Evolutionary conservation across 2,888 invertebrate species (phyloP).

Genomic region (Shargacucullia verbasci): DNA sequence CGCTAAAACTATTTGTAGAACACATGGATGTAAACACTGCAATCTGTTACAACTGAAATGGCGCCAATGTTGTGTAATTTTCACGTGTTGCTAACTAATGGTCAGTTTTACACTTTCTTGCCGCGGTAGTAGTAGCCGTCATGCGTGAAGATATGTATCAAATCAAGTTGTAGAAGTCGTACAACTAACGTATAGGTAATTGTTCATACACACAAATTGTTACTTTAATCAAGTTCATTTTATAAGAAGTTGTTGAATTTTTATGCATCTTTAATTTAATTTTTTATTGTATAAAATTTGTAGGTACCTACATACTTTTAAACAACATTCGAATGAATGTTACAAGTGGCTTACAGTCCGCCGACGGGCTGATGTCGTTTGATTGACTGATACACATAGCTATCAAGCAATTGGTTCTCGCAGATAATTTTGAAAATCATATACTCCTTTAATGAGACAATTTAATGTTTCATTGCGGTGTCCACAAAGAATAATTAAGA

Average conservation of each 20-base stretch:
- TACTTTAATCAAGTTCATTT: slow-evolving; percentile 12
- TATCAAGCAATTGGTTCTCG: too few species aligned
- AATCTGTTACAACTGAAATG: slow-evolving; percentile 33
- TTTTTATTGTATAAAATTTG: neutral
- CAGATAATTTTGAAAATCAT: too few species aligned
- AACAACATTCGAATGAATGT: too few species aligned
- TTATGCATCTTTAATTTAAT: neutral
- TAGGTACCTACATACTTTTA: too few species aligned
- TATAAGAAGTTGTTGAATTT: slow-evolving; percentile 1
- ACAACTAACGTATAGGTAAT: slow-evolving; percentile 6
- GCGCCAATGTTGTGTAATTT: slow-evolving; percentile 51
- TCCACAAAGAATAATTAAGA: too few species aligned
- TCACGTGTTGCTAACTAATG: slow-evolving; percentile 26
- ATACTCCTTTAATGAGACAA: too few species aligned
- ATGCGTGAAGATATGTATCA: slow-evolving; percentile 35
- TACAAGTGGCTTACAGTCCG: too few species aligned
- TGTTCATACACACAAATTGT: slow-evolving; percentile 1
- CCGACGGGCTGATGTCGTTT: too few species aligned
- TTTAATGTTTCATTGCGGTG: too few species aligned
- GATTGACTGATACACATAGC: too few species aligned
- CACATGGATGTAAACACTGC: slow-evolving; percentile 28
- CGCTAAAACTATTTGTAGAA: slow-evolving; percentile 44
- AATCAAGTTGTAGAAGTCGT: too few species aligned
- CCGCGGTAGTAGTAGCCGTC: slow-evolving; percentile 19
- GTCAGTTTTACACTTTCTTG: slow-evolving; percentile 43